Conservation (phyloP, 2,797 vertebrate species). For the Graptemys geographica region DNA sequence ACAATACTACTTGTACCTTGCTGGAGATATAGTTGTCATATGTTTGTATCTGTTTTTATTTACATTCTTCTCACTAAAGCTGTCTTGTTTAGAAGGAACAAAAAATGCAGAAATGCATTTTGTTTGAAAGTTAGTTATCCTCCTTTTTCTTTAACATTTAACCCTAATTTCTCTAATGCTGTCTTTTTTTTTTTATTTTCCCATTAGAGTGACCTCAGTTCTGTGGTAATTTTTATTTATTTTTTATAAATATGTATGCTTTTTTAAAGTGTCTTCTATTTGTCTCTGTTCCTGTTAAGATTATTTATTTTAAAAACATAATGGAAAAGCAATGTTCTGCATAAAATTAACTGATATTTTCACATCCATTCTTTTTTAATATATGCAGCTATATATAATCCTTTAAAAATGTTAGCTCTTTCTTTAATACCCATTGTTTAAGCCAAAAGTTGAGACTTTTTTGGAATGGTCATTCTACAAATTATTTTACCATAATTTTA, state of each 20-base stretch:
- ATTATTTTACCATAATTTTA: neutral
- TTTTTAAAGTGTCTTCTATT: constrained; percentile 81
- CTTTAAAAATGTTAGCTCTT: constrained; percentile 63
- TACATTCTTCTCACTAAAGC: constrained; percentile 84
- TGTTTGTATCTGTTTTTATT: constrained; percentile 81
- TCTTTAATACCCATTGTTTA: constrained; percentile 77
- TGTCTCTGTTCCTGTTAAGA: constrained; percentile 81
- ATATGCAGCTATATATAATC: constrained; percentile 29
- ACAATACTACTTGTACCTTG: constrained; percentile 30
- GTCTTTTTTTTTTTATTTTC: constrained; percentile 94
- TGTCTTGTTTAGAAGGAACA: constrained; percentile 77
- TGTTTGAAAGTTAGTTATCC: constrained; percentile 80
- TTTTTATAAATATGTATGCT: constrained; percentile 89
- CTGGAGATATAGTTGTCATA: constrained; percentile 68
- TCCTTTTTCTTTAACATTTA: constrained; percentile 94
- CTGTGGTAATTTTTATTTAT: constrained; percentile 99
- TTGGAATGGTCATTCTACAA: neutral
- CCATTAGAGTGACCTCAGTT: constrained; percentile 99
- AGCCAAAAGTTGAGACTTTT: neutral
- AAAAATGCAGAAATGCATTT: constrained; percentile 85
- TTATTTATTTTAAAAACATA: constrained; percentile 84
- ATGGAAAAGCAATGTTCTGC: constrained; percentile 84
- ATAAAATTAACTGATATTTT: constrained; percentile 43
- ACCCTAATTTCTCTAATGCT: constrained; percentile 93
- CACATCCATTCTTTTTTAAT: constrained; percentile 6